Percentiles rank a stretch among this genome's conserved stretches.
Conservation (phyloP, 2,888 invertebrate genomes). For the Plagiodera versicolora region DNA sequence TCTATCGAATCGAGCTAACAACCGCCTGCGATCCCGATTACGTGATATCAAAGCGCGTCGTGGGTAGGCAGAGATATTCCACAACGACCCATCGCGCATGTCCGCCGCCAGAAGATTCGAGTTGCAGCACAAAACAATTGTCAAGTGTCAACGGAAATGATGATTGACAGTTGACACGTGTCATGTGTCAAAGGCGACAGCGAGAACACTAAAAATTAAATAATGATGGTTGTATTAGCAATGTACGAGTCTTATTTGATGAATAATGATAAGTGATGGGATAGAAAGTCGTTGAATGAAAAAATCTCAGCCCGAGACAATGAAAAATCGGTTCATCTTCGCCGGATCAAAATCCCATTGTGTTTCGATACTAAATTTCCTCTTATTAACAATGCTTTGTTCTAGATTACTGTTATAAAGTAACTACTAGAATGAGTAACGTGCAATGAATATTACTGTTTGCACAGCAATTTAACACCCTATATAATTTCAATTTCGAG, state of each 20-base stretch:
- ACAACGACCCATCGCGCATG: slow-evolving; percentile 2
- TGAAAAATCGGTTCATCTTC: too few relatives aligned
- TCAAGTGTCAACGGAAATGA: too few relatives aligned
- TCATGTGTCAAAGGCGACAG: too few relatives aligned
- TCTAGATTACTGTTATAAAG: background rate
- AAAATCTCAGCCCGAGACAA: too few relatives aligned
- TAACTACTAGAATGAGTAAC: background rate
- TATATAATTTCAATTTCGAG: background rate
- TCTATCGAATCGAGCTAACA: slow-evolving; percentile 37
- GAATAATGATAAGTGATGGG: too few relatives aligned
- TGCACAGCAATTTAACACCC: background rate
- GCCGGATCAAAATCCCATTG: too few relatives aligned
- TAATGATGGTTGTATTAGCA: too few relatives aligned
- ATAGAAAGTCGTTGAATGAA: too few relatives aligned
- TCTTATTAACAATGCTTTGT: background rate
- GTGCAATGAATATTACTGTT: background rate
- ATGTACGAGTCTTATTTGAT: too few relatives aligned
- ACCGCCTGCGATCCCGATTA: slow-evolving; percentile 46
- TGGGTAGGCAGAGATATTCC: slow-evolving; percentile 7
- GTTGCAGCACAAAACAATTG: background rate
- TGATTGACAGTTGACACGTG: too few relatives aligned
- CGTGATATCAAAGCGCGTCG: slow-evolving; percentile 48
- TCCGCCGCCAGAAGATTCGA: slow-evolving; percentile 1
- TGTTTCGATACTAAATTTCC: background rate
- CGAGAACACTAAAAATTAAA: too few relatives aligned